These are phyloP conservation scores for Oreonectes daqikongensis DNA, from an alignment of 2,797 vertebrate species.

Conservation along the genomic window DNA sequence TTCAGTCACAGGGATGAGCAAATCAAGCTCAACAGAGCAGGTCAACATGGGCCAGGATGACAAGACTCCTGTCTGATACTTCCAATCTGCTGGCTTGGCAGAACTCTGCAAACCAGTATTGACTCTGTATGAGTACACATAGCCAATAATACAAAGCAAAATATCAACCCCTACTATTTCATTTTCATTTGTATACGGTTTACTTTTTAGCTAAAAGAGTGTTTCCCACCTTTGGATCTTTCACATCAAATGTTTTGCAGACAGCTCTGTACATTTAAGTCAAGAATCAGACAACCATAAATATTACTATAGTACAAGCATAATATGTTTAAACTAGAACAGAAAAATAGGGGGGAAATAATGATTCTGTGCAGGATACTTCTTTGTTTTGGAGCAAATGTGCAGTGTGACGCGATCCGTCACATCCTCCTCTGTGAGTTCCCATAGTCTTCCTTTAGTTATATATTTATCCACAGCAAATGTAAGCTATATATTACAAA, in stretches of 20 bases:
- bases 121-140: background rate
- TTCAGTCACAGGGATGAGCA: constrained; percentile 81
- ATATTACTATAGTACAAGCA: background rate
- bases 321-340: background rate
- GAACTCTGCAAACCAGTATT: constrained; percentile 75
- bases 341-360: background rate
- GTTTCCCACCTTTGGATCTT: constrained; percentile 86
- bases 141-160: background rate
- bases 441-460: constrained; percentile 84
- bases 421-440: constrained; percentile 80
- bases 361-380: constrained; percentile 84
- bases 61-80: constrained; percentile 84
- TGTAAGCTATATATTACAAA: constrained; percentile 74
- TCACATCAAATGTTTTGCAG: constrained; percentile 88
- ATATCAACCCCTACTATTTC: too few species aligned
- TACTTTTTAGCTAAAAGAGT: background rate
- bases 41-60: constrained; percentile 82
- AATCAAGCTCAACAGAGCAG: constrained; percentile 83
- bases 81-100: constrained; percentile 94
- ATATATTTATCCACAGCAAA: constrained; percentile 88
- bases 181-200: background rate
- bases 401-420: constrained; percentile 86
- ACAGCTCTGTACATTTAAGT: constrained; percentile 79
- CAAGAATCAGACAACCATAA: constrained; percentile 70
- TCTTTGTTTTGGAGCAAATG: constrained; percentile 88